Evolutionary conservation across 2,888 invertebrate genomes (phyloP).

Genomic region (Tinea semifulvella): DNA sequence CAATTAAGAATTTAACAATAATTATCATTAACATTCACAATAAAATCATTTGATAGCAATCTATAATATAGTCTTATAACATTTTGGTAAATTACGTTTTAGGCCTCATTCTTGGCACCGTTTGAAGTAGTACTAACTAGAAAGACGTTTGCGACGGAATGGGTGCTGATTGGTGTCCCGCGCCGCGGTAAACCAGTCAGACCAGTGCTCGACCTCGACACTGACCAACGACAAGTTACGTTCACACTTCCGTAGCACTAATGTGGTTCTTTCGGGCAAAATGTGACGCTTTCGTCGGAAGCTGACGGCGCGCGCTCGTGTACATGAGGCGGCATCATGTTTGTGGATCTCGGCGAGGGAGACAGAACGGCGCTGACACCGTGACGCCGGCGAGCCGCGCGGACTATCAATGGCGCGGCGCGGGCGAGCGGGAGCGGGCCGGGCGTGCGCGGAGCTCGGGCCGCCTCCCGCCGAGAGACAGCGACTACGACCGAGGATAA

Average conservation of each 20-base stretch:
- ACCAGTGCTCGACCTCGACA: constrained; percentile 59
- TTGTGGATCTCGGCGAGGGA: constrained; percentile 19
- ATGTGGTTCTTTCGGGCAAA: constrained; percentile 9
- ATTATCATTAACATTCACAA: constrained; percentile 13
- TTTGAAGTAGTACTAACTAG: constrained; percentile 29
- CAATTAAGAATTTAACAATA: too few relatives aligned
- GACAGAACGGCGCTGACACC: constrained; percentile 36
- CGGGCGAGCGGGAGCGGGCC: constrained; percentile 19
- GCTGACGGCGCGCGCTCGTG: neutral
- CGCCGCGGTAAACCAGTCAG: constrained; percentile 43
- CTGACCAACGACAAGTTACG: constrained; percentile 24
- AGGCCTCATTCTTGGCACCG: constrained; percentile 32
- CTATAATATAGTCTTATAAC: neutral
- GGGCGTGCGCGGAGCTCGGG: constrained; percentile 38
- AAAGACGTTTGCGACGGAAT: constrained; percentile 26
- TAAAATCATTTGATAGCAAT: too few relatives aligned
- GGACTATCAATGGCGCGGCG: constrained; percentile 49
- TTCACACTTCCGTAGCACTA: constrained; percentile 6
- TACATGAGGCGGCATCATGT: neutral
- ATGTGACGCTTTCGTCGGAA: constrained; percentile 4
- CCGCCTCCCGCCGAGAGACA: constrained; percentile 26
- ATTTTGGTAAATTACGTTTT: neutral
- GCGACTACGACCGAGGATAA: constrained; percentile 54
- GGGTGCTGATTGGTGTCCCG: constrained; percentile 4
- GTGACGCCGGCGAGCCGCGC: constrained; percentile 51